A percentile compares a stretch with the other conserved stretches of the same genome.
Conservation (phyloP, 2,888 invertebrate species). For the Polydrusus cervinus region DNA sequence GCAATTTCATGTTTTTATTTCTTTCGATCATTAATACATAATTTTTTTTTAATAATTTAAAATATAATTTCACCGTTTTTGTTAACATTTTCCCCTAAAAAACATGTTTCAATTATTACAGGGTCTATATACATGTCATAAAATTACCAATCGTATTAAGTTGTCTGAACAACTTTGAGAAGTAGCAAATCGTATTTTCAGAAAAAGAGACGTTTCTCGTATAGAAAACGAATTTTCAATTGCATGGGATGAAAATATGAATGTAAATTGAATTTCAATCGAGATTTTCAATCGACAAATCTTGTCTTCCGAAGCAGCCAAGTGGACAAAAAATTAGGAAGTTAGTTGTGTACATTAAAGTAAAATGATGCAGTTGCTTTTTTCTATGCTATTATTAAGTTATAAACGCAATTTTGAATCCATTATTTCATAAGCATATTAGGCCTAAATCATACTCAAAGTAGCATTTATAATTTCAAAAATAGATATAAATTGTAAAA, state of each 20-base stretch:
- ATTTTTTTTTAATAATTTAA: no score
- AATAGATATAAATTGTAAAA: no score
- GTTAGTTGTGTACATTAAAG: not conserved
- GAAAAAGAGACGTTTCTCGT: not conserved
- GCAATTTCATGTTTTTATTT: no score
- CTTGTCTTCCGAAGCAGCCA: conserved; percentile 16
- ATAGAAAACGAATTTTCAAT: conserved; percentile 9
- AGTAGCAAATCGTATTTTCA: conserved; percentile 5
- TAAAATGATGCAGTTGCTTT: no score
- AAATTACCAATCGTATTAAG: conserved; percentile 2
- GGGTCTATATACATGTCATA: not conserved
- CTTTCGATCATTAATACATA: no score
- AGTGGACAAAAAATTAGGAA: conserved; percentile 9
- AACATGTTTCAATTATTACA: not conserved
- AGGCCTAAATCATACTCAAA: no score
- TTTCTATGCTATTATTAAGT: no score
- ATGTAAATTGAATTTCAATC: conserved; percentile 34
- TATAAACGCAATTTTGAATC: no score
- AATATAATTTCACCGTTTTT: no score
- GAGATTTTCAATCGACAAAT: conserved; percentile 11
- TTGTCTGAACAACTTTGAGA: not conserved
- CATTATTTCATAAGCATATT: no score
- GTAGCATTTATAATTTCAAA: no score
- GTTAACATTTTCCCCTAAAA: no score
- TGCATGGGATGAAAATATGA: conserved; percentile 25